Evolutionary conservation across 2,888 invertebrate genomes (phyloP).

Genomic region (Tipula unca): DNA sequence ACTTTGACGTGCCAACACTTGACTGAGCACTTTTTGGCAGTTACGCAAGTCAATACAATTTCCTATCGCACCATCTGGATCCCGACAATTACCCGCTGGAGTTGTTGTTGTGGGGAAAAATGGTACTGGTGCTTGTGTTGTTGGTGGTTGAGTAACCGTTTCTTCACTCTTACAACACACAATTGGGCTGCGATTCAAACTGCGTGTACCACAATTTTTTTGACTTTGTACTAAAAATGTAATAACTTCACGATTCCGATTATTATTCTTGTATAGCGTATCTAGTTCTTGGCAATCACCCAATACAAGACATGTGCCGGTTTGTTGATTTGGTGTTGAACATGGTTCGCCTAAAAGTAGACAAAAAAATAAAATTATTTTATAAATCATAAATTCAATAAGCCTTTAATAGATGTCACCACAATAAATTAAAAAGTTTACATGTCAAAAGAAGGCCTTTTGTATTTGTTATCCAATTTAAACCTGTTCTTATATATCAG

Average conservation of each 20-base stretch:
- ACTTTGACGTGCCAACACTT: conserved; percentile 20
- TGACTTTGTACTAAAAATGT: conserved; percentile 34
- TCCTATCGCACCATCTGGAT: conserved; percentile 19
- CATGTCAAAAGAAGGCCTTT: neutral
- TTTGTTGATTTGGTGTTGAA: conserved; percentile 35
- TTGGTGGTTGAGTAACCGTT: neutral
- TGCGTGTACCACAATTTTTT: conserved; percentile 35
- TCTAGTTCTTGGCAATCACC: conserved; percentile 34
- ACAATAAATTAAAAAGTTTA: neutral
- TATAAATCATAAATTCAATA: neutral
- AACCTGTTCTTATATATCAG: too few relatives aligned
- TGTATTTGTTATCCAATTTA: neutral
- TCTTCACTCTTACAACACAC: conserved; percentile 28
- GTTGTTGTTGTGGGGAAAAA: neutral
- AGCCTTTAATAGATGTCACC: neutral
- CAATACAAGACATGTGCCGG: conserved; percentile 35
- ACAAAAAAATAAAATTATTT: neutral
- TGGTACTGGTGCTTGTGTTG: conserved; percentile 18
- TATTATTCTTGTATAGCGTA: conserved; percentile 30
- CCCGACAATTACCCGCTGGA: neutral
- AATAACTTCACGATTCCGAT: conserved; percentile 30
- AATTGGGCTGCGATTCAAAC: conserved; percentile 35
- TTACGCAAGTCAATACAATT: conserved; percentile 20
- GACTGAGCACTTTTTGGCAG: conserved; percentile 20
- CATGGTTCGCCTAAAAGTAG: conserved; percentile 30